Percentiles rank a stretch among this genome's conserved stretches.
These are phyloP conservation scores for Dolichomitus sp. DNA, from an alignment of 2,888 invertebrate species.

Conservation along the genomic window DNA sequence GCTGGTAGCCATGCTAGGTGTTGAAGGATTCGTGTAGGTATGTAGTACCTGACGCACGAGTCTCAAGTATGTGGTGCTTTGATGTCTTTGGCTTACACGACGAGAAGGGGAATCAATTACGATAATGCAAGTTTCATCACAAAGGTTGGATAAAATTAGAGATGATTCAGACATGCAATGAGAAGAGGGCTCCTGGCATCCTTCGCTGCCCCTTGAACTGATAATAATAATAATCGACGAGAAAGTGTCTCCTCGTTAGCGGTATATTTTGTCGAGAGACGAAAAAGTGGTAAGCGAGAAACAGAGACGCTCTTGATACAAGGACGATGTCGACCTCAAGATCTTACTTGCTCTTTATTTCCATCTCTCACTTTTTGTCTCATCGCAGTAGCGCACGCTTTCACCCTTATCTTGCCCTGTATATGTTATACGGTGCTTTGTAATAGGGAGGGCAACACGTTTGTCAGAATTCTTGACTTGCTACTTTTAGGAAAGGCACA, in stretches of 20 bases:
- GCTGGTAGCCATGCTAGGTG: constrained; percentile 16
- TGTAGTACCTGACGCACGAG: constrained; percentile 37
- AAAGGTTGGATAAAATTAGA: constrained; percentile 6
- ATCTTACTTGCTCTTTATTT: constrained; percentile 9
- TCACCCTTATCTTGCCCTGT: constrained; percentile 40
- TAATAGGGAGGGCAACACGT: constrained; percentile 14
- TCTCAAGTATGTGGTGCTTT: constrained; percentile 42
- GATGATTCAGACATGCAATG: neutral
- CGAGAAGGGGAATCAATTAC: constrained; percentile 22
- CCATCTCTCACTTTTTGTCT: constrained; percentile 1
- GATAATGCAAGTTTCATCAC: constrained; percentile 15
- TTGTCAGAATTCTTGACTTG: constrained; percentile 28
- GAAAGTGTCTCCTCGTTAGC: neutral
- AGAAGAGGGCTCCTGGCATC: neutral
- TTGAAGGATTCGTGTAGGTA: constrained; percentile 24
- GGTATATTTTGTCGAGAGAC: neutral
- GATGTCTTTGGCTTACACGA: constrained; percentile 44
- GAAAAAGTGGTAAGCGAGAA: neutral
- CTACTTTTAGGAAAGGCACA: neutral
- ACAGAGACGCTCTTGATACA: neutral
- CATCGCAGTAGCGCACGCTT: constrained; percentile 49
- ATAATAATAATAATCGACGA: neutral
- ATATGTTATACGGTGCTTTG: neutral
- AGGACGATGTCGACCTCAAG: neutral
- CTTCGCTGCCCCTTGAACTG: neutral